Evolutionary conservation across 2,113 vertebrate genomes (phyloP).

Genomic region (human (Homo sapiens)): DNA sequence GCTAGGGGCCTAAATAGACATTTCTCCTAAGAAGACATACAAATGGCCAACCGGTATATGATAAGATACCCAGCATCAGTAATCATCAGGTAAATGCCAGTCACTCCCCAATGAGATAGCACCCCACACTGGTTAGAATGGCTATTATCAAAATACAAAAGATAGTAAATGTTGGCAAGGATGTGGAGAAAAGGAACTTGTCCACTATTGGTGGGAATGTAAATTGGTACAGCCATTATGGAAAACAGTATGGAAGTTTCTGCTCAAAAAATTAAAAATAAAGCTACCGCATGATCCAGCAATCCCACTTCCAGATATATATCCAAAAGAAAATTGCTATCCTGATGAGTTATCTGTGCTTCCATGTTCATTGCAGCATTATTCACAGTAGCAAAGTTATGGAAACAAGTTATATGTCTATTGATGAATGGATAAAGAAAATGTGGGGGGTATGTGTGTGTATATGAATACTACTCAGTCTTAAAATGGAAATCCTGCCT

Average conservation of each 20-base stretch:
- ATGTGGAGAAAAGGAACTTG: neutral
- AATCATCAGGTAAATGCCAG: neutral
- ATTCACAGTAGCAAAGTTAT: neutral
- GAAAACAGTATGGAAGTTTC: neutral
- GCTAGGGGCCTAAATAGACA: neutral
- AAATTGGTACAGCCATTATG: neutral
- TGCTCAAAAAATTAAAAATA: neutral
- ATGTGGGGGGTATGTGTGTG: neutral
- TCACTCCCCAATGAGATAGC: neutral
- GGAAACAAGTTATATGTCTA: neutral
- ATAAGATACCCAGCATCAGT: neutral
- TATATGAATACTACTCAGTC: neutral
- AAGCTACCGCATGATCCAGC: neutral
- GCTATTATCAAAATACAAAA: neutral
- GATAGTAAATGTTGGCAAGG: neutral
- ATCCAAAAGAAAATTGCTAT: neutral
- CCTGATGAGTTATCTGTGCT: neutral
- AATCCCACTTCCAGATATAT: neutral
- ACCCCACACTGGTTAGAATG: neutral
- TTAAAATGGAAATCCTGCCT: neutral
- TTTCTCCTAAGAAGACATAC: neutral
- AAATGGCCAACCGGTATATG: neutral
- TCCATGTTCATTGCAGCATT: neutral
- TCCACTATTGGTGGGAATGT: neutral
- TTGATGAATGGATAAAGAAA: neutral